Base-by-base conservation (phyloP, 2,113 vertebrate species). In the Melanocharis versteri region DNA sequence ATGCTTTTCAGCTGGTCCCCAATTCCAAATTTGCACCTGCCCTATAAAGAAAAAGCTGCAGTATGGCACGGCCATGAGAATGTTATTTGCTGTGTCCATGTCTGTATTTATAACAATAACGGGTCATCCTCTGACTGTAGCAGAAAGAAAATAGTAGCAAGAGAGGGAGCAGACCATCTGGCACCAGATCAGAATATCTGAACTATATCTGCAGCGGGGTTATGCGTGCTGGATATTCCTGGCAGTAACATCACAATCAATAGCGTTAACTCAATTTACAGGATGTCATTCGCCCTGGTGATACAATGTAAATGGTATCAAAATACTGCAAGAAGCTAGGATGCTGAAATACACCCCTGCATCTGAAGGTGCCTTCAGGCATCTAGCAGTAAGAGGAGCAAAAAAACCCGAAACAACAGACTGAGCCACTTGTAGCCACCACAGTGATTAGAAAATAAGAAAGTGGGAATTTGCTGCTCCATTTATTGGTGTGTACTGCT, bases 251-350 rank as follows among this genome's bases (percentile, higher is more conserved):
- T 89, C 75, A 61, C 94, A 92, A 97, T 97, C 87, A 89, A 95
- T 89, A 94, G 62, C 4, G 27, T 92, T 95, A 97, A 95, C 62
- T 93, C 78, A 91, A 82, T 94, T 93, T 96, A 93, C 86, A 97
- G 77, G 93, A 96, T 83, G 66, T 54, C 39, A 3, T 48, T 71
- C 3, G 3, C 94, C 54, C 83, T 86, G 78, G 58, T 1, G 40
- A 92, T 73, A 89, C n/a, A 70, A 95, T 24, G 75, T 54, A 92
- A 96, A 93, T 35, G 69, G 54, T n/a, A 89, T 83, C 83, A 97
- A 87, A 93, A 87, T 27, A 47, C 65, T 68, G 30, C 1, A 3
- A 82, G 61, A 33, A 68, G 57, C 65, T 64, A 56, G 73, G 93
- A 88, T 0, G 4, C 44, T 85, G 68, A 83, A 69, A 85, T 47